phyloP scores from a whole-genome alignment of 2,113 vertebrate species.

The Empidonax alnorum region DNA sequence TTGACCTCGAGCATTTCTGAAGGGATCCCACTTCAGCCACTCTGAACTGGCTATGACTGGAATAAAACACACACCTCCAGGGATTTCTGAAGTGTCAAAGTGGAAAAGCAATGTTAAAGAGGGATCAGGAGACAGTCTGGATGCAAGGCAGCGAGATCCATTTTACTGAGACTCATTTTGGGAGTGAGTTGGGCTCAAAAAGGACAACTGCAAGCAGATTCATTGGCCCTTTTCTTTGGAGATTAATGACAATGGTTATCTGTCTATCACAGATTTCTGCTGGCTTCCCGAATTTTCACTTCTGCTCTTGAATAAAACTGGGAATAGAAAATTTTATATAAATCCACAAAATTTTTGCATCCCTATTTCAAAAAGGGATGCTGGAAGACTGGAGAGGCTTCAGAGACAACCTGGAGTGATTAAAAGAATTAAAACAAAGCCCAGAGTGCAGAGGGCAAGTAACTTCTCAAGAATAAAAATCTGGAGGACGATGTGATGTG shows the following conservation, averaged over 20 bases:
- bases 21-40: background rate
- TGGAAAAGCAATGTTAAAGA: background rate
- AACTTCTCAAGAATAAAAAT: background rate
- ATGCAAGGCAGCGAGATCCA: background rate
- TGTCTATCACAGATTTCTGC: background rate
- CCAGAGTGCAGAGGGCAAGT: background rate
- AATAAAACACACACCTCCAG: background rate
- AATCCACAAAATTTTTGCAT: background rate
- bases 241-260: background rate
- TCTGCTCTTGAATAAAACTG: background rate
- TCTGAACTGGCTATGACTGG: background rate
- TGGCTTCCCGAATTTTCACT: background rate
- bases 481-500: background rate
- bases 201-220: background rate
- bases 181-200: background rate
- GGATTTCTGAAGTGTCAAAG: background rate
- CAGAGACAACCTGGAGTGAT: background rate
- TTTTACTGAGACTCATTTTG: background rate
- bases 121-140: background rate
- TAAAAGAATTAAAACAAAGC: background rate
- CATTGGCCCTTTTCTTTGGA: background rate
- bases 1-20: background rate
- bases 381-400: background rate
- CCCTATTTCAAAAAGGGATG: background rate
- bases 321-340: background rate